phyloP scores from a whole-genome alignment of 2,113 vertebrate genomes.

The Gila orcuttii region DNA sequence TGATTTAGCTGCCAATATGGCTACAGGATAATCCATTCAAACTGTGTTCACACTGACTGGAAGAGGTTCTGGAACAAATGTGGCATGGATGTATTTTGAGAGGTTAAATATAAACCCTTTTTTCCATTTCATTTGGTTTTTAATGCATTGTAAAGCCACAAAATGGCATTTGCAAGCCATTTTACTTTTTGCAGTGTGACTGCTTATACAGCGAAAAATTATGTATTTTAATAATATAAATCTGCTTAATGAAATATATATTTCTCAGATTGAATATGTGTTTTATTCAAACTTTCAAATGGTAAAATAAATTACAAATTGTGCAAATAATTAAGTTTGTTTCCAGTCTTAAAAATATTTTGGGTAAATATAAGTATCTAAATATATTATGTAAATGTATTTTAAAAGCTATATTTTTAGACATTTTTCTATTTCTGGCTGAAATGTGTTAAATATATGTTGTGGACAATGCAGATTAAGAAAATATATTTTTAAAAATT shows the following conservation, averaged over 20 bases:
- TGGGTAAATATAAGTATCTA: neutral
- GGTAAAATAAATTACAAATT: neutral
- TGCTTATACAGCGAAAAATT: neutral
- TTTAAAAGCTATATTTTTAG: neutral
- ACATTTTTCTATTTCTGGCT: too few species aligned
- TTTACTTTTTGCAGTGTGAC: neutral
- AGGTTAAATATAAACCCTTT: slow-evolving; percentile 7
- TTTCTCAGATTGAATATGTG: neutral
- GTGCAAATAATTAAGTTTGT: neutral
- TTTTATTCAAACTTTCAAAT: neutral
- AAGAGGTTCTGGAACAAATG: slow-evolving; percentile 23
- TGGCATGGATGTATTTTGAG: neutral
- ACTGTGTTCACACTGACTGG: slow-evolving; percentile 40
- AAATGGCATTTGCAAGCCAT: neutral
- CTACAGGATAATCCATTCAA: slow-evolving; percentile 62
- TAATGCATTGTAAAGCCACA: neutral
- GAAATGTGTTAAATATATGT: neutral
- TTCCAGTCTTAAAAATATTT: neutral
- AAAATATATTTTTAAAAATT: neutral
- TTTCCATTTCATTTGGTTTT: neutral
- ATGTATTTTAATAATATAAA: too few species aligned
- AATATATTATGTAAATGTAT: too few species aligned
- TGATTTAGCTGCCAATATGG: slow-evolving; percentile 61
- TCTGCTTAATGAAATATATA: neutral
- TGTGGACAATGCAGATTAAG: neutral